These are phyloP conservation scores for Noctua comes DNA, from an alignment of 2,888 invertebrate species.

Conservation along the genomic window DNA sequence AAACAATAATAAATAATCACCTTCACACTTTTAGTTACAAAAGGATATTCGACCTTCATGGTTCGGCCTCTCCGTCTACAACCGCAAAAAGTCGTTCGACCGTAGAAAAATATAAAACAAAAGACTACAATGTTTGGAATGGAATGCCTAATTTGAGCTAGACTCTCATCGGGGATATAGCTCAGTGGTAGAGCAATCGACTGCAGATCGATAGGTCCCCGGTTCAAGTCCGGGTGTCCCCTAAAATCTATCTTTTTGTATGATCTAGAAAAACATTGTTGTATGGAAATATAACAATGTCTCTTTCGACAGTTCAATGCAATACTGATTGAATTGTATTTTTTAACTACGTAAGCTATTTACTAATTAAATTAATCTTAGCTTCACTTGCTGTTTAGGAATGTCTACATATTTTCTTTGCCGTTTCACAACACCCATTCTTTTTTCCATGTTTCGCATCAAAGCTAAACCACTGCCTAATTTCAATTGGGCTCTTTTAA, in stretches of 20 bases:
- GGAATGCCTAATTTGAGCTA: slow-evolving; percentile 18
- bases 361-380: not conserved
- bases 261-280: not conserved
- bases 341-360: not conserved
- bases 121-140: slow-evolving; percentile 24
- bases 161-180: slow-evolving; percentile 78
- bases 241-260: slow-evolving; percentile 86
- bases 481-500: not conserved
- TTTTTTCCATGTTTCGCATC: not conserved
- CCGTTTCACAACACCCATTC: not conserved
- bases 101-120: slow-evolving; percentile 48
- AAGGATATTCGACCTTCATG: slow-evolving; percentile 20
- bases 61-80: not conserved
- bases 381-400: not conserved
- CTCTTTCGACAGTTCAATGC: not conserved
- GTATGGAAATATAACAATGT: not conserved
- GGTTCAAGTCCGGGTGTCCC: slow-evolving; percentile 89
- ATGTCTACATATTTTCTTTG: not conserved
- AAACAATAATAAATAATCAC: not conserved
- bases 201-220: slow-evolving; percentile 90
- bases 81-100: slow-evolving; percentile 1
- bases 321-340: not conserved
- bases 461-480: not conserved
- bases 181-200: slow-evolving; percentile 89
- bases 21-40: not conserved